phyloP scores from a whole-genome alignment of 2,888 invertebrate species.

The Pyrgus malvae region DNA sequence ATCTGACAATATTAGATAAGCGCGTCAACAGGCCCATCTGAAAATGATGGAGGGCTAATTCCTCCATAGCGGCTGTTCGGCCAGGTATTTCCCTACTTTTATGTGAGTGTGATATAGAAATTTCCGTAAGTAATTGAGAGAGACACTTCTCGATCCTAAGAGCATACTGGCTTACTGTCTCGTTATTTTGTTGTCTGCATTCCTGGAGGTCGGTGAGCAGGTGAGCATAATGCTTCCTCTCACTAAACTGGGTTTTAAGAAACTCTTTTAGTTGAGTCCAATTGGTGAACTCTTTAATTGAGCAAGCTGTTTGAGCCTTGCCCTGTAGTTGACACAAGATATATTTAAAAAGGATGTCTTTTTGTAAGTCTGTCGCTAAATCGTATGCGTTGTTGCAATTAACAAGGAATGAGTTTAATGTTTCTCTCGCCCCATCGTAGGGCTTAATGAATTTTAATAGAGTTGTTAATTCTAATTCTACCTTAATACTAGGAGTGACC shows the following conservation, averaged over 20 bases:
- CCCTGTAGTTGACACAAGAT: conserved; percentile 1
- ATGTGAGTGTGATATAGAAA: conserved; percentile 12
- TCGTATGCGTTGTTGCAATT: conserved; percentile 9
- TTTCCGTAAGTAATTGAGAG: too few relatives aligned
- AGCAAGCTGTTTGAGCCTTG: conserved; percentile 5
- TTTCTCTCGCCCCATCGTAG: neutral
- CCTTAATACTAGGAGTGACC: neutral
- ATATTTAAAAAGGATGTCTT: conserved; percentile 7
- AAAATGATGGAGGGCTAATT: conserved; percentile 13
- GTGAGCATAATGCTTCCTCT: too few relatives aligned
- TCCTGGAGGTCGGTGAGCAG: conserved; percentile 19
- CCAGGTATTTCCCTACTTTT: conserved; percentile 1
- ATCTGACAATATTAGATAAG: conserved; percentile 12
- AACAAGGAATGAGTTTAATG: conserved; percentile 5
- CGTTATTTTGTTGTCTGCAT: conserved; percentile 17
- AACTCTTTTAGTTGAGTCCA: too few relatives aligned
- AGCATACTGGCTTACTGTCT: conserved; percentile 34
- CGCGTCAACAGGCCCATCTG: too few relatives aligned
- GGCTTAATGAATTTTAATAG: conserved; percentile 6
- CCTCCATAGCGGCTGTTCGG: conserved; percentile 10
- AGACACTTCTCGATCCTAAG: conserved; percentile 33
- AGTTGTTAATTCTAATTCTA: neutral
- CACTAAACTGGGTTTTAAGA: conserved; percentile 15
- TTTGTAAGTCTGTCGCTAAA: neutral
- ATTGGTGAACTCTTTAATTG: conserved; percentile 4